These are phyloP conservation scores for Mystacornis crossleyi DNA, from an alignment of 2,113 vertebrate species.

Conservation along the genomic window DNA sequence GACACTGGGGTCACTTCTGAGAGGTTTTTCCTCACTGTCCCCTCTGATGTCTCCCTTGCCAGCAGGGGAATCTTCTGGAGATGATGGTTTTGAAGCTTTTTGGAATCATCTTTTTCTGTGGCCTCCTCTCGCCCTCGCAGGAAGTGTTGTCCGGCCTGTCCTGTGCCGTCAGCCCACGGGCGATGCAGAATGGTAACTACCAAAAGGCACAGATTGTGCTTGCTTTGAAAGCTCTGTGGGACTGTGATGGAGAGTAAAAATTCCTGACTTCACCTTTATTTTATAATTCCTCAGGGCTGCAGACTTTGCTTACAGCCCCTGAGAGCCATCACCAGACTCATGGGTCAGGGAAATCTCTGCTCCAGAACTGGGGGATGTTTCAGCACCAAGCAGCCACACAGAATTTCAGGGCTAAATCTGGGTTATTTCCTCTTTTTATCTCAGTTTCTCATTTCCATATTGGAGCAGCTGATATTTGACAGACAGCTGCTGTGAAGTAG, in stretches of 20 bases:
- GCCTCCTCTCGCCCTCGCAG: not conserved
- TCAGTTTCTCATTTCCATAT: not conserved
- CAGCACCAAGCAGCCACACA: not conserved
- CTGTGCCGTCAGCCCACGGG: not conserved
- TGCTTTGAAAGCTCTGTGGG: not conserved
- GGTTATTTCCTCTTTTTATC: not conserved
- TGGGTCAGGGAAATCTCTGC: not conserved
- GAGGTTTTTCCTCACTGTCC: not conserved
- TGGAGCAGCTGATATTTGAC: not conserved
- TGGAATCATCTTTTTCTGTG: not conserved
- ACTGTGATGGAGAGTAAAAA: fast-evolving
- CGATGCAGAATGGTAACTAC: not conserved
- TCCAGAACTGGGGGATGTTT: fast-evolving
- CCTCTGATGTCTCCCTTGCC: not conserved
- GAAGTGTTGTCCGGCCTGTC: not conserved
- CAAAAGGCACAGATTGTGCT: fast-evolving
- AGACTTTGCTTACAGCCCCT: not conserved
- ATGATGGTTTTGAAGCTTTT: not conserved
- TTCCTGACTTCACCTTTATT: not conserved
- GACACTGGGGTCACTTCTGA: not conserved
- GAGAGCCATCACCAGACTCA: not conserved
- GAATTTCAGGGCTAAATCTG: not conserved
- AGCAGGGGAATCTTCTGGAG: not conserved
- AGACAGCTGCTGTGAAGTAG: not conserved
- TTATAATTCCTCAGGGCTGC: not conserved